These are phyloP conservation scores for Chymomyza fuscimana DNA, from an alignment of 2,888 invertebrate genomes.

Conservation along the genomic window DNA sequence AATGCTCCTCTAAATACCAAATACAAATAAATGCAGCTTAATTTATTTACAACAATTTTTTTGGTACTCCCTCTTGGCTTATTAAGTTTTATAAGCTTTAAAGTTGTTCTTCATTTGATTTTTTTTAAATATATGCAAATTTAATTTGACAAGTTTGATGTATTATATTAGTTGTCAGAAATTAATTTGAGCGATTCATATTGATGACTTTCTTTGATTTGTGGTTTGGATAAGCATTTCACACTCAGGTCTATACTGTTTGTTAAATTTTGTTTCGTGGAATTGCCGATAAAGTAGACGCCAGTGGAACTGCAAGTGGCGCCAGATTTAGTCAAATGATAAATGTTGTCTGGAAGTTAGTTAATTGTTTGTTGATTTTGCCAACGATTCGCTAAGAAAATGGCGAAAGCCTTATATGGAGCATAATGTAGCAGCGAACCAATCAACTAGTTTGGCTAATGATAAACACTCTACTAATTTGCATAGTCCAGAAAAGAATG, in stretches of 20 bases:
- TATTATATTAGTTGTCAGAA: slow-evolving; percentile 27
- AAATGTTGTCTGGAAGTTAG: neutral
- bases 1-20: too few species aligned
- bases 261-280: slow-evolving; percentile 31
- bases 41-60: too few species aligned
- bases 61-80: too few species aligned
- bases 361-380: neutral
- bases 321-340: neutral
- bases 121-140: slow-evolving; percentile 36
- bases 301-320: slow-evolving; percentile 19
- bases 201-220: slow-evolving; percentile 60
- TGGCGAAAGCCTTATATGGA: slow-evolving; percentile 31
- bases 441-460: slow-evolving; percentile 50
- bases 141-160: slow-evolving; percentile 47
- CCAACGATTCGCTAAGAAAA: neutral
- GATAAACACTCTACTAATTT: slow-evolving; percentile 47
- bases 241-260: slow-evolving; percentile 20
- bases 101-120: neutral
- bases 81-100: neutral
- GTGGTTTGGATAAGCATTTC: slow-evolving; percentile 32
- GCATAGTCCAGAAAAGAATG: slow-evolving; percentile 8
- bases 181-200: slow-evolving; percentile 50
- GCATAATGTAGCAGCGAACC: slow-evolving; percentile 2
- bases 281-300: slow-evolving; percentile 31
- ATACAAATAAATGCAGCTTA: too few species aligned